phyloP scores from a whole-genome alignment of 1,140 invertebrate genomes.

The Lutraria rhynchaena region DNA sequence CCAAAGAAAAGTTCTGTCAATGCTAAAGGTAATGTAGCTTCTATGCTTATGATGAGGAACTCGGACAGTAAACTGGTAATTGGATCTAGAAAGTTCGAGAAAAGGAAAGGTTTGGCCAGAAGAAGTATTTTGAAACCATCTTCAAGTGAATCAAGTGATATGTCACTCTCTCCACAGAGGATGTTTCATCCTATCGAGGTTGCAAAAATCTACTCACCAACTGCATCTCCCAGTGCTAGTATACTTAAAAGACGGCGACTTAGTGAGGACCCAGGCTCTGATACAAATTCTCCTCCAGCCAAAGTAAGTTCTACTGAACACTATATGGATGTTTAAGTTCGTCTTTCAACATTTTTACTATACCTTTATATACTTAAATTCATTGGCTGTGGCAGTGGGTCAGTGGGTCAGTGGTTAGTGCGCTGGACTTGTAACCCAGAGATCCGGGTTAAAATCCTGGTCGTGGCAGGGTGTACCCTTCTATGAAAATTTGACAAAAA shows the following conservation, averaged over 20 bases:
- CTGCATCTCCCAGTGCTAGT: constrained; percentile 76
- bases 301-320: constrained; percentile 75
- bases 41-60: constrained; percentile 48
- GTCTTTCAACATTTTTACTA: too few species aligned
- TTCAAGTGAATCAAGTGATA: neutral
- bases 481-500: too few species aligned
- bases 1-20: constrained; percentile 60
- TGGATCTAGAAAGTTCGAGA: constrained; percentile 62
- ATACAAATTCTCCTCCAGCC: constrained; percentile 73
- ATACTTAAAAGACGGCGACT: constrained; percentile 72
- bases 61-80: constrained; percentile 64
- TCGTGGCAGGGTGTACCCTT: too few species aligned
- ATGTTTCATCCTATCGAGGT: constrained; percentile 68
- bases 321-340: too few species aligned
- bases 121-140: constrained; percentile 67
- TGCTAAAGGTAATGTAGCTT: constrained; percentile 5
- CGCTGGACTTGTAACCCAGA: too few species aligned
- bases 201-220: constrained; percentile 68
- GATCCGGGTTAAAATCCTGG: too few species aligned
- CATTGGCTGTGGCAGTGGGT: too few species aligned
- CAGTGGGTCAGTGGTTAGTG: too few species aligned
- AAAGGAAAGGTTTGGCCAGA: constrained; percentile 52
- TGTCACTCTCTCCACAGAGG: constrained; percentile 39
- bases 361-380: too few species aligned
- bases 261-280: constrained; percentile 47